Percentiles rank a stretch among this genome's conserved stretches.
Conservation (phyloP, 2,888 invertebrate genomes). For the Drosophila siamana region DNA sequence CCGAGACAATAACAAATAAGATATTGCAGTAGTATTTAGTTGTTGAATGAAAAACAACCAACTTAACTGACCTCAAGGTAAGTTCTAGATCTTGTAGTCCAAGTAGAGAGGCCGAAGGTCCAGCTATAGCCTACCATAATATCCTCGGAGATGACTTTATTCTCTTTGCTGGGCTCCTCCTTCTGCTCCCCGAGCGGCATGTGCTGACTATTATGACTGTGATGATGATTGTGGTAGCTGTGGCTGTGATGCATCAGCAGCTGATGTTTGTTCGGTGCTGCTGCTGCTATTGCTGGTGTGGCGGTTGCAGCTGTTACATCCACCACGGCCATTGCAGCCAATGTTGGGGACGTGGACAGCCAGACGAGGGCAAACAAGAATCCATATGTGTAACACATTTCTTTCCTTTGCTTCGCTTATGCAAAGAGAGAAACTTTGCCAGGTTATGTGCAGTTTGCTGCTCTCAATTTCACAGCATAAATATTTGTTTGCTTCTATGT, state of each 20-base stretch:
- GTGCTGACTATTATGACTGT: conserved; percentile 31
- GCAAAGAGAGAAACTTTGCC: conserved; percentile 31
- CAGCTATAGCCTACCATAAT: conserved; percentile 49
- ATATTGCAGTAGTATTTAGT: too few relatives aligned
- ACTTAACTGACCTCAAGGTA: too few relatives aligned
- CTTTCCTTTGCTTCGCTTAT: conserved; percentile 23
- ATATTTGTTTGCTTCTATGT: conserved; percentile 12
- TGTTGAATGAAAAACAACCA: too few relatives aligned
- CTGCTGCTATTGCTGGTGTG: conserved; percentile 15
- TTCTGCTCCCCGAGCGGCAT: conserved; percentile 31
- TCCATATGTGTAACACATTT: conserved; percentile 62
- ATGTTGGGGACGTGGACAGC: not conserved
- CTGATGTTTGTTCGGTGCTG: conserved; percentile 28
- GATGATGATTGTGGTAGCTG: conserved; percentile 36
- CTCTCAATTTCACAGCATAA: conserved; percentile 24
- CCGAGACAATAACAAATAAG: too few relatives aligned
- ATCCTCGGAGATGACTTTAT: conserved; percentile 59
- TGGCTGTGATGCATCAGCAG: conserved; percentile 36
- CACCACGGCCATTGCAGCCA: conserved; percentile 6
- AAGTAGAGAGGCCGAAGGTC: too few relatives aligned
- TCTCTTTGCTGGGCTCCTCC: conserved; percentile 25
- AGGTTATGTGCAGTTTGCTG: conserved; percentile 24
- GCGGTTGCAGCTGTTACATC: conserved; percentile 1
- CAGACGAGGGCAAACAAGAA: conserved; percentile 16
- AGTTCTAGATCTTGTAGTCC: too few relatives aligned